These are phyloP conservation scores for Agapornis roseicollis DNA, from an alignment of 2,113 vertebrate genomes.

Conservation along the genomic window DNA sequence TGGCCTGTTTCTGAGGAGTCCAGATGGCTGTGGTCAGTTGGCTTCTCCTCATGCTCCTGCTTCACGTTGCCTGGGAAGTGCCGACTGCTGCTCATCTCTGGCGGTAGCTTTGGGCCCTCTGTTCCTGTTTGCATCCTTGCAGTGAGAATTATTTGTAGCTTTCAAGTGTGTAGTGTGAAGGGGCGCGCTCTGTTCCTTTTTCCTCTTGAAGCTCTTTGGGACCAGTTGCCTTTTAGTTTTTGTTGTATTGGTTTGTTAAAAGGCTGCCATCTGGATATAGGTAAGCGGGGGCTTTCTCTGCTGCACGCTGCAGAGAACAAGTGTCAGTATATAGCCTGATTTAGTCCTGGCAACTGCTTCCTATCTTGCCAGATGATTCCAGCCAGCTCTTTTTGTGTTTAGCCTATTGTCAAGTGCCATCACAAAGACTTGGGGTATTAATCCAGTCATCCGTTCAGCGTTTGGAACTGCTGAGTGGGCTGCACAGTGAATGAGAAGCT, in stretches of 20 bases:
- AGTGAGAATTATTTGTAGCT: background rate
- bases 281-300: background rate
- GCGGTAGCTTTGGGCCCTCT: background rate
- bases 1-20: background rate
- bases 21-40: background rate
- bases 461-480: constrained; percentile 42
- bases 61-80: accelerated
- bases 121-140: background rate
- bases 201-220: background rate
- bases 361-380: constrained; percentile 58
- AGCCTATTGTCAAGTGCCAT: background rate
- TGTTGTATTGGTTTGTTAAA: background rate
- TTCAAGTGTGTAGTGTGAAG: background rate
- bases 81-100: accelerated
- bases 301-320: constrained; percentile 16
- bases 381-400: constrained; percentile 34
- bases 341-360: constrained; percentile 36
- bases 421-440: constrained; percentile 13
- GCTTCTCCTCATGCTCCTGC: background rate
- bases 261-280: constrained; percentile 15
- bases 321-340: background rate
- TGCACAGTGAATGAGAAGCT: background rate
- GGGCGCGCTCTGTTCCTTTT: background rate
- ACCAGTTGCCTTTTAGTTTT: background rate
- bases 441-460: background rate